phyloP scores from a whole-genome alignment of 2,888 invertebrate genomes.

The Stenodema calcarata region DNA sequence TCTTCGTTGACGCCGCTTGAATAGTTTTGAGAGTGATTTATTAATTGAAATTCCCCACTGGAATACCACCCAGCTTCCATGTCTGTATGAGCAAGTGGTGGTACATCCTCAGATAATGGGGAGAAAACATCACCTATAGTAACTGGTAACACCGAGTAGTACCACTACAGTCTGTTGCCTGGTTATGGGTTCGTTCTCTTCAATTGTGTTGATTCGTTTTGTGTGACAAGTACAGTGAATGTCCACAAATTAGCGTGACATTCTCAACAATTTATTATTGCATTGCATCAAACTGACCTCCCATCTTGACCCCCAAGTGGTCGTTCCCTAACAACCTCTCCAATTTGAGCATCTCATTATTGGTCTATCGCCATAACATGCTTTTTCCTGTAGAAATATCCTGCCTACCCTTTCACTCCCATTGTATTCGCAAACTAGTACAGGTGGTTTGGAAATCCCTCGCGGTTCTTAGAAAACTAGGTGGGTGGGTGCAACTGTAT shows the following conservation, averaged over 20 bases:
- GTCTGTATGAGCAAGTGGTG: not conserved
- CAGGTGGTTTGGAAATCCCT: conserved; percentile 27
- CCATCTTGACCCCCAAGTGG: no score
- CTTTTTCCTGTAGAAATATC: not conserved
- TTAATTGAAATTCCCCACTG: not conserved
- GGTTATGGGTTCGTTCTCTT: no score
- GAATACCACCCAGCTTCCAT: not conserved
- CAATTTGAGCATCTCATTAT: not conserved
- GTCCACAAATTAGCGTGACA: no score
- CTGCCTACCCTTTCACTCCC: conserved; percentile 21
- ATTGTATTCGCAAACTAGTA: conserved; percentile 7
- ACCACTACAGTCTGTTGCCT: no score
- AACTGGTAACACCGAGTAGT: not conserved
- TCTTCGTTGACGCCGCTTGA: not conserved
- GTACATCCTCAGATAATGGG: not conserved
- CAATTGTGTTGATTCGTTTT: no score
- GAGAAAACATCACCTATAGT: not conserved
- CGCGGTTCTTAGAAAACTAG: not conserved
- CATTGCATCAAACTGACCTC: no score
- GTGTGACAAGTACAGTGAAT: no score
- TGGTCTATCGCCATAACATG: not conserved
- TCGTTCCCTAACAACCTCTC: not conserved
- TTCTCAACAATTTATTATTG: no score
- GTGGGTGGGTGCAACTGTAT: not conserved
- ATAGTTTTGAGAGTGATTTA: not conserved